phyloP scores from a whole-genome alignment of 2,888 invertebrate genomes.

The Cosmopolites sordidus region DNA sequence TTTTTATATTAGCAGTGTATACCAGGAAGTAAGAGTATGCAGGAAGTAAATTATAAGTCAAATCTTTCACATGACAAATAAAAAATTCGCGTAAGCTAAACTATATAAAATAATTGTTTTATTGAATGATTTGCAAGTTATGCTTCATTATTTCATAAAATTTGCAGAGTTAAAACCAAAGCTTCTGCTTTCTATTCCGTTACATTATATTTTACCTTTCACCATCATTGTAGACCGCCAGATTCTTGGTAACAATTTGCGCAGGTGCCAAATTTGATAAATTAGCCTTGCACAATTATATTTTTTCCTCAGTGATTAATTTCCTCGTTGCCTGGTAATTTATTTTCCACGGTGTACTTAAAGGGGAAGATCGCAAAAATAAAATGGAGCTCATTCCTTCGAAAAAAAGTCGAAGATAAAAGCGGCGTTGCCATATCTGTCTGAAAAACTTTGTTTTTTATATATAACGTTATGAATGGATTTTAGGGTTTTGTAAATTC shows the following conservation, averaged over 20 bases:
- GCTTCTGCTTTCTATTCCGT: conserved; percentile 26
- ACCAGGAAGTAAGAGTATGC: too few relatives aligned
- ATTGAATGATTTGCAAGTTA: conserved; percentile 6
- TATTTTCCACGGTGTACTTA: too few relatives aligned
- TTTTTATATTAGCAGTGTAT: too few relatives aligned
- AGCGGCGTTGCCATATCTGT: conserved; percentile 17
- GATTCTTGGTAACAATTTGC: conserved; percentile 10
- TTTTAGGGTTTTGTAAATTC: conserved; percentile 94
- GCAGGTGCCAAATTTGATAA: conserved; percentile 25
- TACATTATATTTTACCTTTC: conserved; percentile 26
- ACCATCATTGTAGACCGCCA: conserved; percentile 6
- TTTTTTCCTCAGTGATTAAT: too few relatives aligned
- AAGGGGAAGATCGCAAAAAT: too few relatives aligned
- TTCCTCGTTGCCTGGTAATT: too few relatives aligned
- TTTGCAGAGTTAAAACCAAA: conserved; percentile 18
- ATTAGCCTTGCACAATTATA: not conserved
- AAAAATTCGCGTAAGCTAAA: too few relatives aligned
- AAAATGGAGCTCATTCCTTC: too few relatives aligned
- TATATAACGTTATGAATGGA: conserved; percentile 25
- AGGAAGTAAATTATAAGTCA: too few relatives aligned
- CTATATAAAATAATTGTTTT: too few relatives aligned
- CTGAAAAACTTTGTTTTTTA: conserved; percentile 4
- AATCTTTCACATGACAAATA: too few relatives aligned
- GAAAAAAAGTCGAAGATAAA: conserved; percentile 4
- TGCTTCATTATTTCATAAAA: conserved; percentile 23